A percentile compares a stretch with the other conserved stretches of the same genome.
Evolutionary conservation across 2,888 invertebrate species (phyloP).

Genomic region (Caenorhabditis parvicauda): DNA sequence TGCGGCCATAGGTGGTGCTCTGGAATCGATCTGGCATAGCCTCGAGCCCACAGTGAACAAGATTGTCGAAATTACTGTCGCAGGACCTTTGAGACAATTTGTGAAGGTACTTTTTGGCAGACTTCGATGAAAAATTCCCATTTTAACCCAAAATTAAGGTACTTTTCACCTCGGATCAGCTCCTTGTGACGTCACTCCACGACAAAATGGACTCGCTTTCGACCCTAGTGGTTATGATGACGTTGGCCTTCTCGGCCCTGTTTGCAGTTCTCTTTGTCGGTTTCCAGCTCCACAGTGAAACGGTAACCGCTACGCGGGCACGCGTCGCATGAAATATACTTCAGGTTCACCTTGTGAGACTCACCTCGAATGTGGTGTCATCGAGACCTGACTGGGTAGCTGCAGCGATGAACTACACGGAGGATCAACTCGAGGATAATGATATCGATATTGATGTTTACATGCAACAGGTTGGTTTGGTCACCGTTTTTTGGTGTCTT

Average conservation of each 20-base stretch:
- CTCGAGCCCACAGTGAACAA: constrained; percentile 33
- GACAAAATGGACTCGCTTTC: constrained; percentile 57
- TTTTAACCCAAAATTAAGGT: constrained; percentile 12
- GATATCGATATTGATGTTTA: constrained; percentile 58
- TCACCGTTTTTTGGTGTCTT: neutral
- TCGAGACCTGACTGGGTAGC: constrained; percentile 57
- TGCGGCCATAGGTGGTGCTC: constrained; percentile 17
- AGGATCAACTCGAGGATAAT: constrained; percentile 54
- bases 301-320: too few relatives aligned
- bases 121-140: constrained; percentile 31
- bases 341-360: constrained; percentile 49
- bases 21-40: constrained; percentile 28
- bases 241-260: constrained; percentile 48
- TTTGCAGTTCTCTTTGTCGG: constrained; percentile 50
- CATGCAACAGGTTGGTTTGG: constrained; percentile 51
- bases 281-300: constrained; percentile 57
- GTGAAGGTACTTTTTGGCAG: constrained; percentile 42
- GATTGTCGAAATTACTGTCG: constrained; percentile 54
- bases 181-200: constrained; percentile 33
- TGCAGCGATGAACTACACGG: constrained; percentile 58
- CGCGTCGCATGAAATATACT: neutral
- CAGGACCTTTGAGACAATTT: constrained; percentile 60
- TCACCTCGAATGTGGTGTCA: constrained; percentile 48
- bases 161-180: constrained; percentile 43
- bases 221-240: constrained; percentile 57